phyloP scores from a whole-genome alignment of 2,888 invertebrate species.

The Nycteola revayana region DNA sequence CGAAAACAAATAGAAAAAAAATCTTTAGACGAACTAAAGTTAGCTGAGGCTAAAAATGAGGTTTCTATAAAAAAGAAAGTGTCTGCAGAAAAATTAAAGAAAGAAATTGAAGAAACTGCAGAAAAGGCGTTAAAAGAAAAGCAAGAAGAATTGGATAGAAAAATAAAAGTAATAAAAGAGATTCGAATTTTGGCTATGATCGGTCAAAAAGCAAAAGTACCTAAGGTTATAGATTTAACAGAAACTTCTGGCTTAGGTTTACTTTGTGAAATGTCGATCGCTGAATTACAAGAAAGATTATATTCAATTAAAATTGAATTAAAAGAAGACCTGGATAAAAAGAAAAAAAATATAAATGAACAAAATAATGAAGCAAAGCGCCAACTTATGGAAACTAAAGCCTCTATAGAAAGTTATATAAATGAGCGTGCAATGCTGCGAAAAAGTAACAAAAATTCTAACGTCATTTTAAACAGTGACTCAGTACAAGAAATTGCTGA shows the following conservation, averaged over 20 bases:
- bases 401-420: constrained; percentile 61
- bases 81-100: constrained; percentile 52
- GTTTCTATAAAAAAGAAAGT: constrained; percentile 51
- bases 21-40: constrained; percentile 52
- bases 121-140: constrained; percentile 63
- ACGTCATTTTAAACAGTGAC: constrained; percentile 26
- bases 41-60: constrained; percentile 55
- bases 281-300: constrained; percentile 82
- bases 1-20: constrained; percentile 67
- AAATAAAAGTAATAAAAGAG: constrained; percentile 74
- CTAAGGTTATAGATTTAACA: constrained; percentile 82
- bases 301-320: constrained; percentile 71
- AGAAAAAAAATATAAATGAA: constrained; percentile 65
- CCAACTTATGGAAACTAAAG: constrained; percentile 70
- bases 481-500: constrained; percentile 67
- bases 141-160: constrained; percentile 74
- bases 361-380: constrained; percentile 67
- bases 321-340: constrained; percentile 76
- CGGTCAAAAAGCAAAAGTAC: constrained; percentile 73
- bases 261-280: constrained; percentile 85
- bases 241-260: constrained; percentile 82
- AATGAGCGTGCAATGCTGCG: constrained; percentile 49
- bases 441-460: constrained; percentile 47
- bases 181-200: constrained; percentile 72
- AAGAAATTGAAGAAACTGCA: constrained; percentile 51